Evolutionary conservation across 2,888 invertebrate species (phyloP).

Genomic region (Eueremaeus valkanovi): DNA sequence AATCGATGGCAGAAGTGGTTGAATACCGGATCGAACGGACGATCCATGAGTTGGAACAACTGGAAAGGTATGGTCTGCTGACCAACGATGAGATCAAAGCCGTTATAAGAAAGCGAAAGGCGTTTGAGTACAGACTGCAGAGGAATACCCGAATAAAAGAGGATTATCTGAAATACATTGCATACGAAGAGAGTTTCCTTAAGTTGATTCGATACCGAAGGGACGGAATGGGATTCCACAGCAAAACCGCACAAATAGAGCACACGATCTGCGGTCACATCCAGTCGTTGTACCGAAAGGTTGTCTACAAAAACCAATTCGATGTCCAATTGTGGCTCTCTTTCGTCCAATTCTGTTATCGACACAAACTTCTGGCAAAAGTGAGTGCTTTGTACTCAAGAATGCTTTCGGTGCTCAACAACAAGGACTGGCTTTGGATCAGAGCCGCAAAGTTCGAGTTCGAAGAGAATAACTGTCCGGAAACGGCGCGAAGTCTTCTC

Average conservation of each 20-base stretch:
- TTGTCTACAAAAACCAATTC: constrained; percentile 55
- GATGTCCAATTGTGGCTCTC: constrained; percentile 71
- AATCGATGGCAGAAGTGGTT: constrained; percentile 72
- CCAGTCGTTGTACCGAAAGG: constrained; percentile 63
- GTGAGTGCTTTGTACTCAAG: constrained; percentile 50
- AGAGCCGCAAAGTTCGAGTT: constrained; percentile 74
- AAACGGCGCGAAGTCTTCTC: constrained; percentile 66
- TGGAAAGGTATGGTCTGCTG: constrained; percentile 68
- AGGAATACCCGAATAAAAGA: constrained; percentile 64
- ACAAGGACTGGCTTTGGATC: constrained; percentile 68
- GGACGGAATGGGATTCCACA: constrained; percentile 56
- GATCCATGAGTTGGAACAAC: constrained; percentile 73
- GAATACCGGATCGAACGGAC: constrained; percentile 71
- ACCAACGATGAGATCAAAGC: constrained; percentile 62
- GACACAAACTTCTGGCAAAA: constrained; percentile 54
- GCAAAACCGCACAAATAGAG: constrained; percentile 65
- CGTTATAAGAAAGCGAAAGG: constrained; percentile 65
- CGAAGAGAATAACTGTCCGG: constrained; percentile 63
- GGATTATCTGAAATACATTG: constrained; percentile 64
- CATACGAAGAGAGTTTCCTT: constrained; percentile 66
- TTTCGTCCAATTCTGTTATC: constrained; percentile 72
- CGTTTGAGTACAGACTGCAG: constrained; percentile 69
- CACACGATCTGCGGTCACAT: constrained; percentile 66
- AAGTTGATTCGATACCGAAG: constrained; percentile 63
- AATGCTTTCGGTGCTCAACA: constrained; percentile 61